Percentiles rank a stretch among this genome's conserved stretches.
phyloP scores from a whole-genome alignment of 2,797 vertebrate genomes.

The Mormyrops boulengeri region DNA sequence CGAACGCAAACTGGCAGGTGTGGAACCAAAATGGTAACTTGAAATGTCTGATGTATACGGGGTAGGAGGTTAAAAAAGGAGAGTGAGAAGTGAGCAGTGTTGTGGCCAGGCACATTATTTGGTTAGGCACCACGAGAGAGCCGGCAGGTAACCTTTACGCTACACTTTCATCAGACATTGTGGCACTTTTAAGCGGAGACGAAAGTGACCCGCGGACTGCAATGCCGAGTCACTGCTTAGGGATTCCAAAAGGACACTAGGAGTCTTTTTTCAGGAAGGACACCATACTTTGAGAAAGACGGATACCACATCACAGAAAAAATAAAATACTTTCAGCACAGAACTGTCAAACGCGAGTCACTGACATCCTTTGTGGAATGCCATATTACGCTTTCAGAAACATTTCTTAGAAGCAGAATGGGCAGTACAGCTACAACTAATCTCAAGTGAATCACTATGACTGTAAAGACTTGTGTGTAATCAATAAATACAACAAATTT shows the following conservation, averaged over 20 bases:
- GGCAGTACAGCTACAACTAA: background rate
- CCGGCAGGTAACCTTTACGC: background rate
- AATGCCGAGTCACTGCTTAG: background rate
- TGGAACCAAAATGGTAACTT: background rate
- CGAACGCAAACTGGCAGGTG: background rate
- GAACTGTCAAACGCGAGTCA: background rate
- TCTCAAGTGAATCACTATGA: background rate
- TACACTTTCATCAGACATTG: background rate
- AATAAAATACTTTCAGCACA: background rate
- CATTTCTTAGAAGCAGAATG: background rate
- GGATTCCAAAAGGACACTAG: background rate
- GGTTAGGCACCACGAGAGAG: background rate
- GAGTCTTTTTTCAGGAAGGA: background rate
- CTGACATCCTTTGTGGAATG: background rate
- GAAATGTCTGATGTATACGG: background rate
- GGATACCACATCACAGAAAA: background rate
- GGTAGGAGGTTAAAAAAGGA: background rate
- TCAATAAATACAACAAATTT: constrained; percentile 4
- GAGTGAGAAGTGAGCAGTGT: background rate
- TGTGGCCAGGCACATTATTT: background rate
- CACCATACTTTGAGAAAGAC: background rate
- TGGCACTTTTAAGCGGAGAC: background rate
- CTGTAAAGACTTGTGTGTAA: background rate
- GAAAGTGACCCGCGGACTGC: background rate
- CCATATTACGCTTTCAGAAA: constrained; percentile 7